Base-by-base conservation (phyloP, 2,888 invertebrate genomes). In the Mamestra brassicae region DNA sequence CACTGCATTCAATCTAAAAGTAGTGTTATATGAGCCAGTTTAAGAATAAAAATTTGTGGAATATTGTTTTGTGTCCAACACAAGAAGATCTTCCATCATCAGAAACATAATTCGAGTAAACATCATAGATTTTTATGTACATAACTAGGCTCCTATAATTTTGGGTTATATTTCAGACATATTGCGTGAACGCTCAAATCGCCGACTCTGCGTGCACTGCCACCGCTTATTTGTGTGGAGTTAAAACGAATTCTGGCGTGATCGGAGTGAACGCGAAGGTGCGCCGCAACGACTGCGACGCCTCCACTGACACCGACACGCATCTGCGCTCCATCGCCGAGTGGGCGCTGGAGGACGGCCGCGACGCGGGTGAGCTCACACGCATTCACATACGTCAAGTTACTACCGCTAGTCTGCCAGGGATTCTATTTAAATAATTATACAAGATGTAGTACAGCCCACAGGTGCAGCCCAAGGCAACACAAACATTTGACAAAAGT, bases 201-300 rank as follows among this genome's bases (percentile, higher is more conserved):
- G 95, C 98, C 0, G 98, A 98, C 90, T 98, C 98, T 0, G 98
- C 98, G 0, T 97, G 97, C 76, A 97, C 97, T 0, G 97, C 97
- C 0, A 98, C 98, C 0, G 98, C 98, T 0, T 97, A 97, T 86
- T 91, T 98, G 63, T 95, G 97, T 50, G 98, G 98, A 0, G 97
- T 97, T 6, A 98, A 98, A 89, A 97, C 94, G 0, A 97, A 97
- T 88, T 93, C 92, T 64, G 96, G 95, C 17, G 97, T 97, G 0
- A 92, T 98, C 8, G 98, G 98, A 0, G 97, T 98, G 1, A 97
- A 97, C 17, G 97, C 97, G 0, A 94, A 96, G 36, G 98, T 98
- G 0, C 88, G 91, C 17, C 92, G 96, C 0, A 93, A 95, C 10
- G 97, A 97, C 90, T 98, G 98, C 89, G 89, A 92, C 0, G 97